Base-by-base conservation (phyloP, 2,888 invertebrate species). In the Creontiades dilutus region DNA sequence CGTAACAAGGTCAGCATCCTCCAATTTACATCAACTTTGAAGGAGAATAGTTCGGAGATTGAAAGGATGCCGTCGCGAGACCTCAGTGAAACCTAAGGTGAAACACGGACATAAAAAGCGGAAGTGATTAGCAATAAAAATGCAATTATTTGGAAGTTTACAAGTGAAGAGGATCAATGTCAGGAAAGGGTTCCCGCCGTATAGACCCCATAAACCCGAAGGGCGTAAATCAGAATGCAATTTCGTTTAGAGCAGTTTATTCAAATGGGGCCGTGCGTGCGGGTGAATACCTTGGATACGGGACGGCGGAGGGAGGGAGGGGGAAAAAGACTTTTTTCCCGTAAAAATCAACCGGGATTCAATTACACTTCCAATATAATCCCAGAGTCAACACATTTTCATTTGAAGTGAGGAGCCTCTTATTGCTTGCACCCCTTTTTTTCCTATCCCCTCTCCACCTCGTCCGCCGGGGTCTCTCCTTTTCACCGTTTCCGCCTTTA, bases 321-420 rank as follows among this genome's bases (percentile, higher is more conserved):
- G 68, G 75, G 46, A 0, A 86, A 86, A 57, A 85, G 85, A 48
- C 75, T 75, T 88, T 76, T n/a, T 16, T 80, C 7, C 88, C 88
- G 88, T 88, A 88, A 88, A 88, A 88, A 88, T 88, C 88, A 88
- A 88, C 88, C 28, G 55, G 88, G 78, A 88, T 88, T 88, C 88
- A 88, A 88, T 88, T 88, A 88, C 88, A 78, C 82, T 89, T 89
- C 68, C 89, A 89, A 89, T 89, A 89, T 89, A 89, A 89, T 89
- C 89, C 89, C 82, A 81, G 75, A 89, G 89, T 89, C 89, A 89
- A 89, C 89, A 89, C 89, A 89, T 81, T 89, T 89, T 89, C 89
- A 89, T 89, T 89, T 89, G 82, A 84, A 89, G 89, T 82, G 89
- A 84, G 80, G 80, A 88, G 88, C 76, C 88, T 88, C 88, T 88